These are phyloP conservation scores for Vulpes ferrilata DNA, from an alignment of 2,113 vertebrate species.

Conservation along the genomic window DNA sequence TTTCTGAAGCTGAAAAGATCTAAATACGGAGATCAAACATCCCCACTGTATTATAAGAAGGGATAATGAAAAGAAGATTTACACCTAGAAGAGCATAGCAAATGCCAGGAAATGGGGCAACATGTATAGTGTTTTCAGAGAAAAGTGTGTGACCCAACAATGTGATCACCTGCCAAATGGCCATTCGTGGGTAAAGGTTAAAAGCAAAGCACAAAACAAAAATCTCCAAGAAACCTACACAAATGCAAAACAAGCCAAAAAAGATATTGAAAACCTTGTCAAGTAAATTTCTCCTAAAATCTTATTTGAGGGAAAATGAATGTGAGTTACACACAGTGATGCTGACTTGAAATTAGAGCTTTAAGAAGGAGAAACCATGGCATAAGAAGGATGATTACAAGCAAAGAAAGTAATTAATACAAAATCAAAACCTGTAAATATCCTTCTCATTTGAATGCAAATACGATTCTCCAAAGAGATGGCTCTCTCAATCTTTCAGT, in stretches of 20 bases:
- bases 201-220: neutral
- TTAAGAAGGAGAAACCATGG: neutral
- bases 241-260: neutral
- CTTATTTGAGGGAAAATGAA: neutral
- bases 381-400: neutral
- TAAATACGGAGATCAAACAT: constrained; percentile 71
- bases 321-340: neutral
- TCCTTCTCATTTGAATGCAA: constrained; percentile 21
- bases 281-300: neutral
- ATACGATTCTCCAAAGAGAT: constrained; percentile 51
- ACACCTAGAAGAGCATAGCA: constrained; percentile 7
- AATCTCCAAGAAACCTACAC: neutral
- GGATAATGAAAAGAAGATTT: constrained; percentile 23
- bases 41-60: constrained; percentile 36
- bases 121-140: neutral
- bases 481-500: constrained; percentile 30
- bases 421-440: constrained; percentile 43
- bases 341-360: neutral
- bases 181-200: neutral
- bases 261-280: neutral
- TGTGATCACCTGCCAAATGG: neutral
- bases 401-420: constrained; percentile 18
- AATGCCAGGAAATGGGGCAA: neutral
- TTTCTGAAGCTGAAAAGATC: constrained; percentile 59
- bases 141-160: neutral